These are phyloP conservation scores for Bufotes viridis DNA, from an alignment of 2,797 vertebrate genomes.

Conservation along the genomic window DNA sequence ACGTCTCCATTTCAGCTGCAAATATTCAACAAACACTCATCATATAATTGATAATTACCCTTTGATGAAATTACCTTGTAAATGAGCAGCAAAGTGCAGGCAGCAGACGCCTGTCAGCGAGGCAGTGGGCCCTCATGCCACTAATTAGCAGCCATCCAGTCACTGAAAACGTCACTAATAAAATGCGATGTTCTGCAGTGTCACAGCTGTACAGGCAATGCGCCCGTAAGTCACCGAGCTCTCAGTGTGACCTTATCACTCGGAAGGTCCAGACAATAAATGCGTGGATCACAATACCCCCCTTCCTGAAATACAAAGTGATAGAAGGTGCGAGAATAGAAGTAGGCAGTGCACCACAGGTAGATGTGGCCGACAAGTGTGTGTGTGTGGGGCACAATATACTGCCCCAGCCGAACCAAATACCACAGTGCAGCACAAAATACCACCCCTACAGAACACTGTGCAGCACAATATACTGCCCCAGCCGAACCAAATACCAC, in stretches of 20 bases:
- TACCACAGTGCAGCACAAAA: too few species aligned
- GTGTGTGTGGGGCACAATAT: too few species aligned
- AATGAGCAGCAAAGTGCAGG: constrained; percentile 11
- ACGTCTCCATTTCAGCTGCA: not conserved
- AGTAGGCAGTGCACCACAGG: too few species aligned
- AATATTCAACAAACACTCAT: constrained; percentile 16
- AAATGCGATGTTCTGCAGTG: not conserved
- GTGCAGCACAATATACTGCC: too few species aligned
- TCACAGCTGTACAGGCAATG: not conserved
- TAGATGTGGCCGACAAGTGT: too few species aligned
- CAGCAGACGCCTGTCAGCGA: constrained; percentile 17
- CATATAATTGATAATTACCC: constrained; percentile 18
- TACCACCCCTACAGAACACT: too few species aligned
- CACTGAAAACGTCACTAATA: not conserved
- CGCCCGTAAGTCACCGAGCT: not conserved
- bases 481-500: too few species aligned
- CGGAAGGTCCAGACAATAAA: not conserved
- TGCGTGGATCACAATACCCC: not conserved
- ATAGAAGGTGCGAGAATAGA: too few species aligned
- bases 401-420: too few species aligned
- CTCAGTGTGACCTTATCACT: not conserved
- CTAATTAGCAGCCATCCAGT: not conserved
- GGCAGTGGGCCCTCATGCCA: not conserved
- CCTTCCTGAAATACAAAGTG: too few species aligned
- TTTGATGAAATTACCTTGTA: constrained; percentile 10